Percentiles rank a stretch among this genome's conserved stretches.
phyloP scores from a whole-genome alignment of 2,113 vertebrate species.

The Noturus placidus region DNA sequence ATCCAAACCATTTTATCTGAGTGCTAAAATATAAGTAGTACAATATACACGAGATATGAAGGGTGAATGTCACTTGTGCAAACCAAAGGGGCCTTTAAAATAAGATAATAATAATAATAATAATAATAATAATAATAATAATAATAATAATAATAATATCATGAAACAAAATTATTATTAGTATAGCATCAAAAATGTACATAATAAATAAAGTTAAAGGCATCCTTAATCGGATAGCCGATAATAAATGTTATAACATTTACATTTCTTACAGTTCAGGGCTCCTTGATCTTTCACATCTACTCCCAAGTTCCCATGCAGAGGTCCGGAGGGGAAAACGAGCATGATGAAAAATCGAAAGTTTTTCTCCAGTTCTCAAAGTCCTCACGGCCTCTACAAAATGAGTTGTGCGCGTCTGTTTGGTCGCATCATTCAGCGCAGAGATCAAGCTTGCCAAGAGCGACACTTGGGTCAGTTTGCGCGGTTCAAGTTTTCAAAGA shows the following conservation, averaged over 20 bases:
- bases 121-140: conserved; percentile 70
- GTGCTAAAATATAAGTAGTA: conserved; percentile 63
- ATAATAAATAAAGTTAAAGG: conserved; percentile 92
- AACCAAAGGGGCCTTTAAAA: conserved; percentile 76
- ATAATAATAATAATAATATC: conserved; percentile 65
- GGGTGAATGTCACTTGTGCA: conserved; percentile 77
- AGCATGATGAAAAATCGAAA: conserved; percentile 63
- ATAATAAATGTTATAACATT: conserved; percentile 84
- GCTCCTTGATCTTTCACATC: conserved; percentile 70
- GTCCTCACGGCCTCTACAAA: conserved; percentile 30
- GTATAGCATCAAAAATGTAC: conserved; percentile 83
- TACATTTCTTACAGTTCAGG: conserved; percentile 88
- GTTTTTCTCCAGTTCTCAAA: conserved; percentile 52
- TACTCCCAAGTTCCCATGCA: conserved; percentile 64
- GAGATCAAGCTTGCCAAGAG: neutral
- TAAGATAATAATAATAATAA: conserved; percentile 66
- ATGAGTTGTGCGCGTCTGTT: conserved; percentile 38
- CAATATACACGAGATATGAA: conserved; percentile 68
- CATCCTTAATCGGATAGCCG: conserved; percentile 77
- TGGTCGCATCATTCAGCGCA: conserved; percentile 45
- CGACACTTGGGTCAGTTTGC: neutral
- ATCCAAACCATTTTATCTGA: conserved; percentile 58
- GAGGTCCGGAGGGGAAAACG: conserved; percentile 59
- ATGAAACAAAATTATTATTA: conserved; percentile 81
- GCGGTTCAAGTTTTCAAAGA: conserved; percentile 1